A percentile compares a stretch with the other conserved stretches of the same genome.
Conservation (phyloP, 1,140 invertebrate species). For the Orius laevigatus region DNA sequence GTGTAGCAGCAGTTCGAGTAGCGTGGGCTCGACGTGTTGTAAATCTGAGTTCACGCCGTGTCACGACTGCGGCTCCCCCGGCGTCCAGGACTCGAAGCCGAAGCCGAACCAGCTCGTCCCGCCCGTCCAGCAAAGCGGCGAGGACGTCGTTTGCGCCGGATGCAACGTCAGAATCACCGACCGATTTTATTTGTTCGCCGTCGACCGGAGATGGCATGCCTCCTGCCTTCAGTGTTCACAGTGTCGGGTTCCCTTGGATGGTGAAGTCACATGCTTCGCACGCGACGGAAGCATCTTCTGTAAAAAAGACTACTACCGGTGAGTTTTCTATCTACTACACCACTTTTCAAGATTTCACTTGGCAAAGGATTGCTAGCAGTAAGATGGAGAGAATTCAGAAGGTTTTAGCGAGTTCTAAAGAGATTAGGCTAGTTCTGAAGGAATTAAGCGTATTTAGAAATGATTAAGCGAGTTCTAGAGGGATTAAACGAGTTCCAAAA, state of each 20-base stretch:
- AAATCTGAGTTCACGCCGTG: slow-evolving; percentile 16
- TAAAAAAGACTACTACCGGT: slow-evolving; percentile 96
- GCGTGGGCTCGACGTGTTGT: slow-evolving; percentile 25
- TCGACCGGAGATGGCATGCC: slow-evolving; percentile 84
- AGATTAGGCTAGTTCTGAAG: too few relatives aligned
- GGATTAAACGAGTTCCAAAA: too few relatives aligned
- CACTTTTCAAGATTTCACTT: not conserved
- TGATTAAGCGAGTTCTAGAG: too few relatives aligned
- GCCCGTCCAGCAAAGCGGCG: slow-evolving; percentile 25
- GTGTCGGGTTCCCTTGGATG: slow-evolving; percentile 75
- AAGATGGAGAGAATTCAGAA: too few relatives aligned
- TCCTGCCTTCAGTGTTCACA: slow-evolving; percentile 81
- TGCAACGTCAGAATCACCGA: slow-evolving; percentile 70
- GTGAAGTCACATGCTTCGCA: slow-evolving; percentile 84
- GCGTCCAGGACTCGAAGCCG: slow-evolving; percentile 18
- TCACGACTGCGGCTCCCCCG: slow-evolving; percentile 13
- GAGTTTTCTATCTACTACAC: slow-evolving; percentile 28
- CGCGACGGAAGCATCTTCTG: slow-evolving; percentile 90
- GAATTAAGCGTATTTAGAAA: too few relatives aligned
- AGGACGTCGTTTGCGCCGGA: slow-evolving; percentile 53
- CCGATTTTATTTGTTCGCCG: slow-evolving; percentile 70
- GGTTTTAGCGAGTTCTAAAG: too few relatives aligned
- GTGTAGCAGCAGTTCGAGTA: slow-evolving; percentile 21
- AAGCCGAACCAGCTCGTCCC: slow-evolving; percentile 32
- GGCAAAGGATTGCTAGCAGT: not conserved